Evolutionary conservation across 2,113 vertebrate species (phyloP).

Genomic region (Aspiorhynchus laticeps): DNA sequence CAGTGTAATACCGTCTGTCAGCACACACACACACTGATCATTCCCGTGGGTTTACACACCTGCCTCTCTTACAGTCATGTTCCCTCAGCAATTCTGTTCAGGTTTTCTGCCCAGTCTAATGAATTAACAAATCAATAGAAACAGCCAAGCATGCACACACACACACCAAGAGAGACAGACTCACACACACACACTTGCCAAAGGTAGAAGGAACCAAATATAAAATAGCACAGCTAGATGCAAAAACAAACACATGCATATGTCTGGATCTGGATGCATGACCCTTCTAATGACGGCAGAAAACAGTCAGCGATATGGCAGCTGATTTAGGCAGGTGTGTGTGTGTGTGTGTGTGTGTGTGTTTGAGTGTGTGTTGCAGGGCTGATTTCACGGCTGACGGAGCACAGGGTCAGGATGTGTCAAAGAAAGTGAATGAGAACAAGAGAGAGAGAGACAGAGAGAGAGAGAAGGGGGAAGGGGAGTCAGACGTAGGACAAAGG

Average conservation of each 20-base stretch:
- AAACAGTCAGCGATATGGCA: conserved; percentile 34
- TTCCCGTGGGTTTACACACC: conserved; percentile 29
- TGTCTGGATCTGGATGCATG: conserved; percentile 27
- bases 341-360: background rate
- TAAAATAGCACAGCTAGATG: conserved; percentile 19
- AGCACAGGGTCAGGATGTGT: conserved; percentile 59
- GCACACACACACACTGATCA: conserved; percentile 34
- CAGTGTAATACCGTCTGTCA: conserved; percentile 46
- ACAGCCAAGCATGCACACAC: background rate
- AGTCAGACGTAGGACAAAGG: conserved; percentile 22
- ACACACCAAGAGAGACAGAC: background rate
- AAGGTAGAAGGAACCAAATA: conserved; percentile 9
- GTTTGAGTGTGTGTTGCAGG: conserved; percentile 35
- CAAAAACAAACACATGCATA: background rate
- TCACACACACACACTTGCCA: conserved; percentile 4
- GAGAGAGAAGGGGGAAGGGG: conserved; percentile 41
- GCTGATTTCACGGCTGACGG: conserved; percentile 53
- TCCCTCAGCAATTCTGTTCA: conserved; percentile 26
- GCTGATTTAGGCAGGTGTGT: conserved; percentile 29
- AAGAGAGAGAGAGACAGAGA: conserved; percentile 44
- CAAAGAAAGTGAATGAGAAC: conserved; percentile 41
- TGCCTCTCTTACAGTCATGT: conserved; percentile 27
- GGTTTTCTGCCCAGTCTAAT: conserved; percentile 43
- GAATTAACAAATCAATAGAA: conserved; percentile 27
- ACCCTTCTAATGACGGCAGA: conserved; percentile 37